These are phyloP conservation scores for Pomacea maculata DNA, from an alignment of 1,140 invertebrate species.

Conservation along the genomic window DNA sequence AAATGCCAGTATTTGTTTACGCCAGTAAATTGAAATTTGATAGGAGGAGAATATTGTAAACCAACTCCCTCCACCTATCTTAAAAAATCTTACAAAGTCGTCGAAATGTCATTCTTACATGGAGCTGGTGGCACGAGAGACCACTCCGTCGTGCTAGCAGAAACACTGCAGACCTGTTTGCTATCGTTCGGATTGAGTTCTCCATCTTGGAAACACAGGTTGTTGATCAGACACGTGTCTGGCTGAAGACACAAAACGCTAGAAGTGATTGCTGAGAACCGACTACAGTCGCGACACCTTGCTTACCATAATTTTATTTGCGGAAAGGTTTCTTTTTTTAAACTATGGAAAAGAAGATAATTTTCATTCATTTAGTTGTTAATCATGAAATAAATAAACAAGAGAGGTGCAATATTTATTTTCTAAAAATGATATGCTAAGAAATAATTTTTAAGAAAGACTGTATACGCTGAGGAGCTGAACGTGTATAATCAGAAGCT, in stretches of 20 bases:
- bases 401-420: background rate
- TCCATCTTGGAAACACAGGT: background rate
- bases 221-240: constrained; percentile 2
- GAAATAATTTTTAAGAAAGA: background rate
- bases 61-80: too few species aligned
- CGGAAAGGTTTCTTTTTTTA: too few species aligned
- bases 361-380: background rate
- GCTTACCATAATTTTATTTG: background rate
- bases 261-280: background rate
- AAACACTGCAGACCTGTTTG: background rate
- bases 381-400: background rate
- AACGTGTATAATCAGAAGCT: background rate
- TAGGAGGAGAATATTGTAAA: too few species aligned
- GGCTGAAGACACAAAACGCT: background rate
- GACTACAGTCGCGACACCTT: background rate
- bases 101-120: too few species aligned
- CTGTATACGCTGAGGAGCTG: background rate
- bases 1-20: too few species aligned
- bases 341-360: background rate
- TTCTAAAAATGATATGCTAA: background rate
- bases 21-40: too few species aligned
- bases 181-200: background rate
- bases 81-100: too few species aligned
- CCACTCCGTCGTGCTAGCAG: background rate
- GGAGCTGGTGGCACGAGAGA: background rate